Evolutionary conservation across 2,113 vertebrate genomes (phyloP), one percentile per base, ranked within the genome.

Genomic region (Perca fluviatilis): DNA sequence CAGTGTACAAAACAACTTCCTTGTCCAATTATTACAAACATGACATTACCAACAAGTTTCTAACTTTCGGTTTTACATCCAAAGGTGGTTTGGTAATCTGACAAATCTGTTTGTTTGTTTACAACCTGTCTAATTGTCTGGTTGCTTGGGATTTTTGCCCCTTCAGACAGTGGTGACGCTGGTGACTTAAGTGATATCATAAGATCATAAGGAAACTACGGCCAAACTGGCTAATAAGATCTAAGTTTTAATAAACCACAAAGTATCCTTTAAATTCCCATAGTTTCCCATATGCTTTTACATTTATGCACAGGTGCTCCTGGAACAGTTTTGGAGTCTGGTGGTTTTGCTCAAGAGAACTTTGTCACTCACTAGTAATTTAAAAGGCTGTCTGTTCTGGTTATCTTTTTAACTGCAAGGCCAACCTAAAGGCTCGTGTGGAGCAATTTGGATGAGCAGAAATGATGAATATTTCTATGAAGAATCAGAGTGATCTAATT

Each of bases 401-500:
- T 49, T 25, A 33, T 43, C 23, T 33, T n/a, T 30, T 27, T 9
- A 21, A 54, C 60, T 61, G 3, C 61, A 36, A 36, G 53, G 14
- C 10, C 5, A 56, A 54, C 2, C 10, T 36, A 14, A 74, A 30
- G 9, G 5, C 43, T 7, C 12, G 15, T 3, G 15, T 3, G 0
- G 2, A 75, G 58, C 25, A 12, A 27, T 49, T 67, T 71, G 43
- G 11, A 69, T 36, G 27, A 53, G 27, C 25, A 40, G 33, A 40
- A 77, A 16, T 46, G 10, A 53, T 23, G 25, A 36, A 14, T 21
- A 2, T 53, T 25, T 30, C 15, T 50, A 36, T 40, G n/a, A 30
- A 62, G 6, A 50, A 27, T 76, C 43, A 62, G 66, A 76, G 53
- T 80, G 33, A 80, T 60, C 56, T 68, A 50, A 40, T 63, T 74